These are phyloP conservation scores for Galerucella calmariensis DNA, from an alignment of 2,888 invertebrate species.

Conservation along the genomic window DNA sequence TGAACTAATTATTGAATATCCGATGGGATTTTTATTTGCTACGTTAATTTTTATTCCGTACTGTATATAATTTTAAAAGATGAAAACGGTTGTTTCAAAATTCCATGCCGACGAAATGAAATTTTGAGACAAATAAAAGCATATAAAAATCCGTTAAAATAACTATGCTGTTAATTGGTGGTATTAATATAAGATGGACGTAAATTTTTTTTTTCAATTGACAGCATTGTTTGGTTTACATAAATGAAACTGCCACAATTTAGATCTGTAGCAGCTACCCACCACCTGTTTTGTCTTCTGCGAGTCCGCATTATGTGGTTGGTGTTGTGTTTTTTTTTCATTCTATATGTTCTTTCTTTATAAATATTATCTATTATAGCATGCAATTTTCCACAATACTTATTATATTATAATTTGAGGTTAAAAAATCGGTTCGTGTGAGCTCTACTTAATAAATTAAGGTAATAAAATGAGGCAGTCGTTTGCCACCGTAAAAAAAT, in stretches of 20 bases:
- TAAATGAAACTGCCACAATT: constrained; percentile 37
- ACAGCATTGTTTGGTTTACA: constrained; percentile 24
- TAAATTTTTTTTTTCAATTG: constrained; percentile 1
- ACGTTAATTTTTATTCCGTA: background rate
- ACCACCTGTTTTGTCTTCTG: constrained; percentile 49
- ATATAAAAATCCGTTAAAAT: background rate
- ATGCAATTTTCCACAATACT: background rate
- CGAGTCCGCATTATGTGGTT: constrained; percentile 50
- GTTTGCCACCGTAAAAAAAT: no score
- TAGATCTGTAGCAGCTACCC: constrained; percentile 48
- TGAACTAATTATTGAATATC: background rate
- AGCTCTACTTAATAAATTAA: background rate
- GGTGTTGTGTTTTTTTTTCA: constrained; percentile 38
- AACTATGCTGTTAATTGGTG: constrained; percentile 7
- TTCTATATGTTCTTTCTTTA: constrained; percentile 20
- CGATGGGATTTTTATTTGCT: constrained; percentile 1
- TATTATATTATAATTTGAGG: background rate
- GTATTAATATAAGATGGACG: no score
- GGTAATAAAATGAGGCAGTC: no score
- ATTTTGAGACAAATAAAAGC: background rate
- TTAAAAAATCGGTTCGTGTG: background rate
- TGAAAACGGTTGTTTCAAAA: background rate
- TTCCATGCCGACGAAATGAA: background rate
- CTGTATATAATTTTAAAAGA: background rate
- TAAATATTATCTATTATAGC: background rate